These are phyloP conservation scores for Hipposideros larvatus DNA, from an alignment of 2,797 vertebrate species.

Conservation along the genomic window DNA sequence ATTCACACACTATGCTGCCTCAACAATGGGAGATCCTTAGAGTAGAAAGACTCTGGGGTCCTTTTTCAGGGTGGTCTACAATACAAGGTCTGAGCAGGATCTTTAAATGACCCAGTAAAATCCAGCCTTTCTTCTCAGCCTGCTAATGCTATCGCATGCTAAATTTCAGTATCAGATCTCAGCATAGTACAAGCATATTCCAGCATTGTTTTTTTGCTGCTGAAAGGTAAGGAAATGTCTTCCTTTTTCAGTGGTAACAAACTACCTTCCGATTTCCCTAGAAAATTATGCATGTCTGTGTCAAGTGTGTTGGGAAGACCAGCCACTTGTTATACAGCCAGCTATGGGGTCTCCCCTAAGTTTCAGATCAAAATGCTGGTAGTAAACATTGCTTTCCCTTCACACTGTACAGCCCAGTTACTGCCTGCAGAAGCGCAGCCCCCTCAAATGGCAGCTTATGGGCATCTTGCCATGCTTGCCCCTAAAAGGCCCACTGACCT, in stretches of 20 bases:
- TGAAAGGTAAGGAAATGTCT: not conserved
- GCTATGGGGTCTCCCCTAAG: too few relatives aligned
- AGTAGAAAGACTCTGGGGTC: not conserved
- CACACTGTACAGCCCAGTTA: not conserved
- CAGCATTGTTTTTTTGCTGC: not conserved
- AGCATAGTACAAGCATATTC: not conserved
- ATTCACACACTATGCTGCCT: not conserved
- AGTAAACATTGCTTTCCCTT: not conserved
- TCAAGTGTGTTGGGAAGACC: not conserved
- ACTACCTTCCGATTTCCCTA: not conserved
- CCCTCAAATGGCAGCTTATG: not conserved
- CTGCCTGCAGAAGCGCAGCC: not conserved
- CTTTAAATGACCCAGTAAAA: conserved; percentile 3
- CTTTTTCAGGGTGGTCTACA: not conserved
- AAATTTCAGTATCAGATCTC: not conserved
- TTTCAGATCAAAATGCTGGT: not conserved
- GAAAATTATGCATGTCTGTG: not conserved
- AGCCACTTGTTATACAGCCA: not conserved
- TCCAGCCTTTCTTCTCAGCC: not conserved
- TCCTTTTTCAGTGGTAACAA: not conserved
- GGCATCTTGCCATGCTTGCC: not conserved
- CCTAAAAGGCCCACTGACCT: not conserved
- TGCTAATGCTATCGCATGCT: not conserved
- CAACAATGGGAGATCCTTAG: not conserved
- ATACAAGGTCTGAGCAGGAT: not conserved